Evolutionary conservation across 2,113 vertebrate species (phyloP).

Genomic region (Eublepharis macularius): DNA sequence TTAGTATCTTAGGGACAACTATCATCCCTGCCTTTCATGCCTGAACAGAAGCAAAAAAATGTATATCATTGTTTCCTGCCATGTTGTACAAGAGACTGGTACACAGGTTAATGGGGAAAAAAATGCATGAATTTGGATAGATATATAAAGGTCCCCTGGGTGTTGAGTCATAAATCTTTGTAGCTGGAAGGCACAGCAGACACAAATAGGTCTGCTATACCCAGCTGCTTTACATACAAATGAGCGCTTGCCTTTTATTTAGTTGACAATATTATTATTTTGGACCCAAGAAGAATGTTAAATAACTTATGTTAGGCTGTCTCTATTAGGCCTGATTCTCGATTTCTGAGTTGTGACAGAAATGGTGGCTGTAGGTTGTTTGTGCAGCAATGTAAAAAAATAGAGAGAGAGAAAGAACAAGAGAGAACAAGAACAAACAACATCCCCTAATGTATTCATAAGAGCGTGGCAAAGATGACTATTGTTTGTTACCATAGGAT

Average conservation of each 20-base stretch:
- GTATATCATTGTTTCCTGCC: slow-evolving; percentile 49
- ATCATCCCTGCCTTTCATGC: slow-evolving; percentile 22
- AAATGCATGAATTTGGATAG: slow-evolving; percentile 64
- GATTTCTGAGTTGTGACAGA: slow-evolving; percentile 32
- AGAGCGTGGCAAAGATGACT: accelerated
- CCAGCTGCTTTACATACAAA: slow-evolving; percentile 73
- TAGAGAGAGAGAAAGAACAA: no score
- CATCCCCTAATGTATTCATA: no score
- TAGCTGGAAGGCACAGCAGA: slow-evolving; percentile 68
- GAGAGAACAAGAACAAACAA: no score
- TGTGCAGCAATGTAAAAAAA: background rate
- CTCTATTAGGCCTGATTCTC: slow-evolving; percentile 50
- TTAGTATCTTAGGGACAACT: slow-evolving; percentile 6
- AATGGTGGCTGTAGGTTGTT: background rate
- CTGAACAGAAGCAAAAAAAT: slow-evolving; percentile 17
- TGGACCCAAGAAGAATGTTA: slow-evolving; percentile 59
- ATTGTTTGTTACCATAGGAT: background rate
- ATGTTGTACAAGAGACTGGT: slow-evolving; percentile 65
- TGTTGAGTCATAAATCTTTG: slow-evolving; percentile 67
- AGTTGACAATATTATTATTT: slow-evolving; percentile 71
- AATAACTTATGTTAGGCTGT: slow-evolving; percentile 49
- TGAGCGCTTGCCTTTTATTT: slow-evolving; percentile 67
- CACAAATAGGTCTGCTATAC: slow-evolving; percentile 65
- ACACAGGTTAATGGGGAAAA: slow-evolving; percentile 71
- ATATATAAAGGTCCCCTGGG: slow-evolving; percentile 68